These are phyloP conservation scores for Hypotaenidia philippensis DNA, from an alignment of 2,797 vertebrate species.

Conservation along the genomic window DNA sequence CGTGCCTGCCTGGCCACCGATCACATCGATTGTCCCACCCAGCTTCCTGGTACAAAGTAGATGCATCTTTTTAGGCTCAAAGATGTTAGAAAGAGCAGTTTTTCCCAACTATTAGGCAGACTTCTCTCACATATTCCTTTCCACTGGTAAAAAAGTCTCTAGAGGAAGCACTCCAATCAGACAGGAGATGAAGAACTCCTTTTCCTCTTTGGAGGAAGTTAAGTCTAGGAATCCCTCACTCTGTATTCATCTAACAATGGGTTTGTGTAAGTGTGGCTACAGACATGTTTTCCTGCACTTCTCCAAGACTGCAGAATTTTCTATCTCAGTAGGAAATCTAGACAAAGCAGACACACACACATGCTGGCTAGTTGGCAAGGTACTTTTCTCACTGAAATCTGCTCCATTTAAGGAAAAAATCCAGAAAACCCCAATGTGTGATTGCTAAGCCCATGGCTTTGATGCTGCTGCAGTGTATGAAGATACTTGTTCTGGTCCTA, in stretches of 20 bases:
- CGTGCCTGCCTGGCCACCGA: slow-evolving; percentile 78
- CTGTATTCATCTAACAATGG: background rate
- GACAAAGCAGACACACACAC: background rate
- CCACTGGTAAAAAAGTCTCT: background rate
- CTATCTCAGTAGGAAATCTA: background rate
- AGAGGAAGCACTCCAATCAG: background rate
- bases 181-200: background rate
- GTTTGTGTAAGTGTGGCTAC: background rate
- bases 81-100: background rate
- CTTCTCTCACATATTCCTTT: background rate
- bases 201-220: background rate
- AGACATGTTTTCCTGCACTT: background rate
- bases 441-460: background rate
- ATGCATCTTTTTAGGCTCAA: background rate
- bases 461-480: background rate
- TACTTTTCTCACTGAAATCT: background rate
- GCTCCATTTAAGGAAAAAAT: background rate
- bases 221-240: background rate
- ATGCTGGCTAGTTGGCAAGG: background rate
- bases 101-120: background rate
- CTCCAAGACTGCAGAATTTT: background rate
- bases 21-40: slow-evolving; percentile 79
- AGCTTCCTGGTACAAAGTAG: slow-evolving; percentile 76
- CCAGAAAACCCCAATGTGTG: background rate
- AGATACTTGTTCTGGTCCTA: background rate